A percentile compares a stretch with the other conserved stretches of the same genome.
Conservation (phyloP, 2,113 vertebrate species). For the Glaucomys volans region DNA sequence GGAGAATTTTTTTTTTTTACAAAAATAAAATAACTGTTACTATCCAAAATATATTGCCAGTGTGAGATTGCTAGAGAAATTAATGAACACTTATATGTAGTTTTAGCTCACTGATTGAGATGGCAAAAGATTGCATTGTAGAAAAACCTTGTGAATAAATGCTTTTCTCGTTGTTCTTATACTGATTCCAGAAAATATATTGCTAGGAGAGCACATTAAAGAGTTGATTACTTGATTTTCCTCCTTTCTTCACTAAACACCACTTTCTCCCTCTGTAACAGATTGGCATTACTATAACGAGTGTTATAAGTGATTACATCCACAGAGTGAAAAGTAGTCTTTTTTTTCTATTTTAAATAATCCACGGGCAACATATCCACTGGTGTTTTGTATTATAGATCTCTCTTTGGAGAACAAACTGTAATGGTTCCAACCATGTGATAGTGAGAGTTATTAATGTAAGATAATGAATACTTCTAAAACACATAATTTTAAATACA, state of each 20-base stretch:
- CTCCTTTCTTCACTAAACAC: constrained; percentile 48
- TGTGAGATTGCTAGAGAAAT: constrained; percentile 45
- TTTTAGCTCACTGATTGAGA: constrained; percentile 7
- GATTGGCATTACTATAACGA: not conserved
- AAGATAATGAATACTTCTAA: constrained; percentile 36
- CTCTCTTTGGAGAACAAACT: constrained; percentile 38
- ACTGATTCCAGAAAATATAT: constrained; percentile 48
- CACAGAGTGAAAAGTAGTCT: constrained; percentile 27
- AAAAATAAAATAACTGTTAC: not conserved
- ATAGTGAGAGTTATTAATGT: not conserved
- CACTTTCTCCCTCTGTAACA: not conserved
- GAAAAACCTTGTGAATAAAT: constrained; percentile 51
- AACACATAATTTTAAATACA: constrained; percentile 2
- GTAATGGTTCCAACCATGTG: not conserved
- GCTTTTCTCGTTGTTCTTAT: constrained; percentile 21
- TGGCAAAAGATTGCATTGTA: not conserved
- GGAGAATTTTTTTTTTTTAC: not conserved
- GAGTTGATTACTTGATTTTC: not conserved
- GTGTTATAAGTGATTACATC: constrained; percentile 4
- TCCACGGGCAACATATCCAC: not conserved
- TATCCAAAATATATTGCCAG: constrained; percentile 7
- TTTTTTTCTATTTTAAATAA: constrained; percentile 14
- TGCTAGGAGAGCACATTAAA: constrained; percentile 35
- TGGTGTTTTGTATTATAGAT: not conserved
- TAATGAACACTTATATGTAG: not conserved